Evolutionary conservation across 2,113 vertebrate genomes (phyloP).

Genomic region (Equus quagga): DNA sequence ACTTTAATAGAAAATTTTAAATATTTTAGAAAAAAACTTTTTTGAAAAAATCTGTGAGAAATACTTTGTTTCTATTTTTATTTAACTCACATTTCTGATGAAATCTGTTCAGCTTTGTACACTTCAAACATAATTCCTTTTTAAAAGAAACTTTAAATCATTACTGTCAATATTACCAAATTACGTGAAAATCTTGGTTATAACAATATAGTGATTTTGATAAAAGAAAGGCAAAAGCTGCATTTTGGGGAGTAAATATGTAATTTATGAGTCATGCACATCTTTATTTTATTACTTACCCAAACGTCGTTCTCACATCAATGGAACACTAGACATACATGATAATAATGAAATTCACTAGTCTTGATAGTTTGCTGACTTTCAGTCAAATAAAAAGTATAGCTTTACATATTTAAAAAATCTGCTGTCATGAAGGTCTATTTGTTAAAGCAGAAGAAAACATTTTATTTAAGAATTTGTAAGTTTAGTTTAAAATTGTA

Average conservation of each 20-base stretch:
- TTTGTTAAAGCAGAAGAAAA: not conserved
- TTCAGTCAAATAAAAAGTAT: conserved; percentile 9
- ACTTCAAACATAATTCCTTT: not conserved
- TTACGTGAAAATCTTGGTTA: not conserved
- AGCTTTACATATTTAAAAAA: not conserved
- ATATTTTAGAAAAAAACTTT: conserved; percentile 38
- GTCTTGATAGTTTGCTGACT: not conserved
- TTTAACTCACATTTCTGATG: not conserved
- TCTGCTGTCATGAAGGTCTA: not conserved
- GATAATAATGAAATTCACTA: not conserved
- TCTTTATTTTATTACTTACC: not conserved
- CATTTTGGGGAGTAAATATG: not conserved
- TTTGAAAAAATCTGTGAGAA: conserved; percentile 20
- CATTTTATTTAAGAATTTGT: not conserved
- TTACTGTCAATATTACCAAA: conserved; percentile 12
- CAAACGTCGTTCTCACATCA: not conserved
- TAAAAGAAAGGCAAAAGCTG: conserved; percentile 43
- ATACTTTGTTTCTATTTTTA: conserved; percentile 21
- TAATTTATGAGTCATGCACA: not conserved
- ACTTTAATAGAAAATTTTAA: not conserved
- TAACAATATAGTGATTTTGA: not conserved
- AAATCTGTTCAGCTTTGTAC: not conserved
- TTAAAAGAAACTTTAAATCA: not conserved
- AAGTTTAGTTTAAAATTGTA: conserved; percentile 30
- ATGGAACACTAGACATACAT: not conserved